Evolutionary conservation across 2,113 vertebrate genomes (phyloP), one percentile per base, ranked within the genome.

Genomic region (Australoheros scitulus): DNA sequence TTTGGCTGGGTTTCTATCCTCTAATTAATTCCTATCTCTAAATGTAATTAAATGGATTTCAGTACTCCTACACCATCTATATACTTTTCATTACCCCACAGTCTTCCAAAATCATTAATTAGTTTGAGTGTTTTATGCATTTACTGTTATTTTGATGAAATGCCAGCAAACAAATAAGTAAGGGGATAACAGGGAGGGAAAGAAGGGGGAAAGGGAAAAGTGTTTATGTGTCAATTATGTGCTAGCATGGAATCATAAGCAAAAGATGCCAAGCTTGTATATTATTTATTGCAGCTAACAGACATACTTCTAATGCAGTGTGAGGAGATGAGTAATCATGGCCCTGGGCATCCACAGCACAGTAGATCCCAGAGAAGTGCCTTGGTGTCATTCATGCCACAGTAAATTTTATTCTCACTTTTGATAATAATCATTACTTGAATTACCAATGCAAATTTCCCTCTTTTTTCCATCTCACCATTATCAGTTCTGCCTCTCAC

Each of bases 41-140:
- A 92, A 92, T 91, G 84, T 92, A 93, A 95, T 93, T 82, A 94
- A 92, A 88, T 91, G 88, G 90, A 87, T 92, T 94, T 94, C 86
- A 91, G 83, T 86, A 90, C 92, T 94, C 90, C 91, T 93, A 86
- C 91, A 90, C 80, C 91, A 92, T 93, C 90, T 86, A 92, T 91
- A 92, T 81, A 91, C 91, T 91, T 92, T 89, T 92, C 90, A 91
- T 90, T 89, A 87, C 87, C 78, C 82, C 43, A 80, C 87, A 88
- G 89, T 83, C 64, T 90, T 81, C 82, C 80, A 38, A 83, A 91
- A 91, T 89, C 92, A 92, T 94, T 93, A 88, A 94, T 95, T 94
- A 94, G 77, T 84, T 79, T 41, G 84, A 94, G 91, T 92, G 90
- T 89, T 94, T 95, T 89, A 94, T 93, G 89, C 89, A 93, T 95